Base-by-base conservation (phyloP, 1,140 invertebrate species). In the Pygmarrhopalites habei region DNA sequence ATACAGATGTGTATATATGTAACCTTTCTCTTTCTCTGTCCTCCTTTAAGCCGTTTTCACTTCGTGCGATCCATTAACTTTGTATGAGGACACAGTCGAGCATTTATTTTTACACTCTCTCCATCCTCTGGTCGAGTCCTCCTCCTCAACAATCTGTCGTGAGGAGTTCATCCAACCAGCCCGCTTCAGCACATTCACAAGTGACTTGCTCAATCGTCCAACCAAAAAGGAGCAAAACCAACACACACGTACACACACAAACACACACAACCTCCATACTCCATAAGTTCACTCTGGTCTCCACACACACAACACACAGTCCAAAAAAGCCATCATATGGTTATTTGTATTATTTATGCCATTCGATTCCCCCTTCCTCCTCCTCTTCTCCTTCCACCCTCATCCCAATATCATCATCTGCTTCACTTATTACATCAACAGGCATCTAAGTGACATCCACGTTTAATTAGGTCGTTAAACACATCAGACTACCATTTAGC, bases 21-120 rank as follows among this genome's bases (percentile, higher is more conserved):
- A 35, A 15, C 39, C 59, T 46, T 15, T 62, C 41, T 62, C 47
- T 26, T 58, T 61, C 59, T 41, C 58, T 55, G 14, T 60, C 35
- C 49, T 53, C 47, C 35, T 30, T 44, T 58, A 57, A 62, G 64
- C 55, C 53, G 39, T 57, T 58, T 62, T 66, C 60, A 58, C 64
- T 66, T 62, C 55, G 52, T 61, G 35, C 64, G 58, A 61, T 65
- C 64, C 64, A 65, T 65, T 65, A 65, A 65, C 58, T 60, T 60
- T 60, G 52, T 56, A 56, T 55, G 43, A 57, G 60, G 49, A 47
- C 60, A 56, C 60, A 57, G 35, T 57, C 52, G 41, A 61, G 46
- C 59, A 57, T 55, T 55, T 57, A 56, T 55, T 61, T 55, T 49
- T 23, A 35, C 35, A 55, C 28, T 7, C 49, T 29, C 5, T 5